Evolutionary conservation across 2,113 vertebrate species (phyloP), one percentile per base, ranked within the genome.

Genomic region (Muscicapa adusta): DNA sequence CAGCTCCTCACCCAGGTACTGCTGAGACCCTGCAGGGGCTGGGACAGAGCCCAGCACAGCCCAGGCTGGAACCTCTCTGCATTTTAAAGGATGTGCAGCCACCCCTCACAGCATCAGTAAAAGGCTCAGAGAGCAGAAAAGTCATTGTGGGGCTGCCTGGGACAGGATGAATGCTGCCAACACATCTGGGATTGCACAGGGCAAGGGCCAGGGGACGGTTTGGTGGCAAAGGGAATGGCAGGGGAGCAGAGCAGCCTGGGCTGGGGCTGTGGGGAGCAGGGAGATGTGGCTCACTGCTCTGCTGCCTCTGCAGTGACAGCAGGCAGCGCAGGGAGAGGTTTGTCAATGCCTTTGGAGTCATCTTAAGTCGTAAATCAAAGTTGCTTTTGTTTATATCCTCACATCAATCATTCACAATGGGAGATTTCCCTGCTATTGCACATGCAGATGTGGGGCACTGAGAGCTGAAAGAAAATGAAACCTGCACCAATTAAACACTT

Each of bases 191-290:
- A 18, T 62, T 18, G 53, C 40, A 42, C 34, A 38, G 18, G 0
- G 2, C 22, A 13, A 43, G 53, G 11, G 3, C 23, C 57, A 72
- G 62, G 57, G 33, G 14, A 20, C 4, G 38, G 18, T 38, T n/a
- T 34, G 63, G 57, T 1, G 17, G 42, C 33, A 17, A 38, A 20
- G 17, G 26, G 18, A 47, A 5, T 6, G 4, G 29, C 48, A 17
- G 60, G 58, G 26, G 56, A 19, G 28, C 12, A 3, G 4, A 24
- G 68, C 0, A 0, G 2, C 4, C 28, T 3, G n/a, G 26, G 36
- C 61, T 7, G 14, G 43, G 12, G 6, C 53, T 6, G 1, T 0
- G 5, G 6, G 2, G 8, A 38, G 73, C 0, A 40, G 18, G 1
- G 48, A 14, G 48, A 6, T 5, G 36, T 34, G 54, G n/a, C 43